Base-by-base conservation (phyloP, 2,113 vertebrate species). In the Tyto alba region DNA sequence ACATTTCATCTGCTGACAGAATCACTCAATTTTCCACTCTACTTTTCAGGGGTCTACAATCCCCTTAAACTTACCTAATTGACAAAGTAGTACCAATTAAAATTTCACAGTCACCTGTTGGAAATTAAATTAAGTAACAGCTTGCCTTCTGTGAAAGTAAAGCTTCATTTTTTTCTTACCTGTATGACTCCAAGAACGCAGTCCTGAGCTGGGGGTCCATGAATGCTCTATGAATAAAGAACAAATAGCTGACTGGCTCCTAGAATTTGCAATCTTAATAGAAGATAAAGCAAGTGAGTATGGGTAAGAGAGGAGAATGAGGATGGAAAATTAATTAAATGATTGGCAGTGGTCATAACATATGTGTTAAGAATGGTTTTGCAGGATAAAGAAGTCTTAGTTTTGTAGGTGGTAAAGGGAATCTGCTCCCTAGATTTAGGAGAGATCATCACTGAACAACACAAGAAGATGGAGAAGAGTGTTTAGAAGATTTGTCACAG, bases 401-500 rank as follows among this genome's bases (percentile, higher is more conserved):
- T 40, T 85, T 82, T 57, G 5, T 45, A 48, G 32, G 17, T 57
- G 13, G 26, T 92, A 83, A 80, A 88, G 40, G 34, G 16, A 79
- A 69, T 55, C 6, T 60, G 19, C 48, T 76, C 15, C 32, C 15
- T 66, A 59, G 15, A 72, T 53, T 62, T 76, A 76, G 41, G 19
- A 82, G 9, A 82, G 29, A 82, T 17, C 4, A 56, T 11, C 30
- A 16, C 2, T 79, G 77, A 91, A 47, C 25, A 85, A 59, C 21
- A 52, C 23, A 68, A 64, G n/a, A 94, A 92, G 82, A 79, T 41
- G 10, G 13, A 88, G 62, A 93, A 77, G 17, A 66, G 22, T 88
- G 47, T 73, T 93, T 91, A 80, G 82, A 91, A 93, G 82, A 76
- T 85, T 93, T 85, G 73, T 76, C 57, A 82, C 34, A 82, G 71